Conservation (phyloP, 2,888 invertebrate species). For the Carabus problematicus region DNA sequence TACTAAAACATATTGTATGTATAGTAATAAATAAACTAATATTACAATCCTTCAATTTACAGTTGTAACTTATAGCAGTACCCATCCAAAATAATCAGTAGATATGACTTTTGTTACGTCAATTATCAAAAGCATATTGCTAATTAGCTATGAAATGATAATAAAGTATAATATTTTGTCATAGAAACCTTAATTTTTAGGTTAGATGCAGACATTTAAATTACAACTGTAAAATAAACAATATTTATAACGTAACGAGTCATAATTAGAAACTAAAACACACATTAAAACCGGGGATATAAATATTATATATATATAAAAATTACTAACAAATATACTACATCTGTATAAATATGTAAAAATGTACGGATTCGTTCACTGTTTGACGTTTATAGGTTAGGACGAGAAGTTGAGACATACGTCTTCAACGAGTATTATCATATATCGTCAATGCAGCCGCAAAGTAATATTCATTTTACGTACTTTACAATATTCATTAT, state of each 20-base stretch:
- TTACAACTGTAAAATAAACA: no score
- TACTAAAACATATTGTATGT: slow-evolving; percentile 34
- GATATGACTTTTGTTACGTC: no score
- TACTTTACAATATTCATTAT: neutral
- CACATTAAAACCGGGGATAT: slow-evolving; percentile 33
- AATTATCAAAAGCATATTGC: no score
- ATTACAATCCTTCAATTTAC: slow-evolving; percentile 43
- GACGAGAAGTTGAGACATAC: no score
- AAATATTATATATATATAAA: slow-evolving; percentile 33
- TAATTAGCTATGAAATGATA: no score
- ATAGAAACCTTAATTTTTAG: no score
- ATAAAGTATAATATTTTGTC: no score
- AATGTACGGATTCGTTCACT: slow-evolving; percentile 2
- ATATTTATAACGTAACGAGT: no score
- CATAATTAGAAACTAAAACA: slow-evolving; percentile 15
- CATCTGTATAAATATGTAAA: slow-evolving; percentile 34
- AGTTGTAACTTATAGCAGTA: slow-evolving; percentile 40
- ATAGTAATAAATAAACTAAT: slow-evolving; percentile 46
- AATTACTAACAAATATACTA: slow-evolving; percentile 41
- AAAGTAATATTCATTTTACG: neutral
- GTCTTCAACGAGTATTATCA: no score
- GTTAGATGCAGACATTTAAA: no score
- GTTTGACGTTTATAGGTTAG: no score
- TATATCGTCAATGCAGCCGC: neutral
- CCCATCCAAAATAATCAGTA: neutral